Percentiles rank a stretch among this genome's conserved stretches.
Conservation (phyloP, 1,140 invertebrate genomes). For the Brachionus plicatilis region DNA sequence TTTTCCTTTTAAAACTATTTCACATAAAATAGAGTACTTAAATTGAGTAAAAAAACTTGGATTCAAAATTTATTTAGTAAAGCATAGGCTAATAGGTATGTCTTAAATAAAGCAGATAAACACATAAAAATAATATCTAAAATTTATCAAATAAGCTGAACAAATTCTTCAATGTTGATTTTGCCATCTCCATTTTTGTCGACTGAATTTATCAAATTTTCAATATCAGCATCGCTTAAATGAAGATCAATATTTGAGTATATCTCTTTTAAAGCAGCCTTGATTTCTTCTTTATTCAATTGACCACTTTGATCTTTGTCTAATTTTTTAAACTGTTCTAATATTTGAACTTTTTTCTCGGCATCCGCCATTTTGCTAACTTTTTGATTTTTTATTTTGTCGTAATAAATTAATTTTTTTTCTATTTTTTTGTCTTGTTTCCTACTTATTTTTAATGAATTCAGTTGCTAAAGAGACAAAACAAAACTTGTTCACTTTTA, state of each 20-base stretch:
- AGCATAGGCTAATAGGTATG: neutral
- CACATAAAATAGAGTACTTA: no score
- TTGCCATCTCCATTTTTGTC: constrained; percentile 38
- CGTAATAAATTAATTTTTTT: neutral
- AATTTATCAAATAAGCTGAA: constrained; percentile 13
- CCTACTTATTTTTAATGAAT: neutral
- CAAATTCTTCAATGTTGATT: constrained; percentile 33
- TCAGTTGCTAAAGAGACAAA: neutral
- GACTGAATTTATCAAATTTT: neutral
- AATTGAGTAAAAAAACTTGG: no score
- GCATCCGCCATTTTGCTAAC: neutral
- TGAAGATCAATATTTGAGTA: constrained; percentile 23
- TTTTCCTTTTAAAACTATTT: no score
- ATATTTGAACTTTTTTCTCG: neutral
- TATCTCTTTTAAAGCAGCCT: neutral
- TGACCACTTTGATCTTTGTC: constrained; percentile 29
- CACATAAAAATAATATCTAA: neutral
- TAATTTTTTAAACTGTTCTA: neutral
- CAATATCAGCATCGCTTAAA: constrained; percentile 1
- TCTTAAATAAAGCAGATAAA: neutral
- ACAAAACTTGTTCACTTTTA: neutral
- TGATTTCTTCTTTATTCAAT: constrained; percentile 6
- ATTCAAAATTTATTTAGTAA: neutral
- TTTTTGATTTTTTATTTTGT: neutral
- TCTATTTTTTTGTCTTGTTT: neutral